Evolutionary conservation across 2,797 vertebrate genomes (phyloP), one percentile per base, ranked within the genome.

Genomic region (Telmatherina bonti): DNA sequence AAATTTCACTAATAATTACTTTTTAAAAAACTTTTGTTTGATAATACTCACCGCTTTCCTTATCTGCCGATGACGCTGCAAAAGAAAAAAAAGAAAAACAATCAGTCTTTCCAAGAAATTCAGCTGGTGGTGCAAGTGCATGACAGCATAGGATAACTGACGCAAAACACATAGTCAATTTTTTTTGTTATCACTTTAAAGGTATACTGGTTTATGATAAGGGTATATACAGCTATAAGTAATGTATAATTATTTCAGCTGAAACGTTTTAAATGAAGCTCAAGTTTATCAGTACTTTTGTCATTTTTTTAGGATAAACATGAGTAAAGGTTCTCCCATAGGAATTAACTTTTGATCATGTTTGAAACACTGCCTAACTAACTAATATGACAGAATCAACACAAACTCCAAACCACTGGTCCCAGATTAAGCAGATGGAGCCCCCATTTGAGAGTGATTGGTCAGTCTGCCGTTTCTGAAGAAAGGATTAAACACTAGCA

Each of bases 1-100:
- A 67, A 1, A 59, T 58, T n/a, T 26, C 4, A 59, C 62, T 26
- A 33, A 12, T 75, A 81, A 85, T 83, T 65, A 64, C 38, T 70
- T 67, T 83, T 88, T 78, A 62, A 54, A 22, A 61, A 31, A 49
- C 41, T 78, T 56, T 51, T n/a, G 27, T 67, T 72, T 31, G 65
- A 77, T 63, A 66, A 72, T 49, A 82, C 88, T n/a, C 79, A 93
- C 91, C 90, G 85, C 81, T 82, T 27, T 83, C 84, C 2, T 70
- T 60, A 9, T 85, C 80, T 62, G 70, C 61, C 13, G 81, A 31
- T 22, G 87, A 87, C 38, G 67, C 88, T 91, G 82, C 58, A 49
- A 56, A 61, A 57, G 27, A 52, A 70, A 15, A 70, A 15, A 36
- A 73, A 13, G 13, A 67, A 64, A 64, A 69, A 67, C 20, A 15